Evolutionary conservation across 2,797 vertebrate species (phyloP), one percentile per base, ranked within the genome.

Genomic region (Prunella strophiata): DNA sequence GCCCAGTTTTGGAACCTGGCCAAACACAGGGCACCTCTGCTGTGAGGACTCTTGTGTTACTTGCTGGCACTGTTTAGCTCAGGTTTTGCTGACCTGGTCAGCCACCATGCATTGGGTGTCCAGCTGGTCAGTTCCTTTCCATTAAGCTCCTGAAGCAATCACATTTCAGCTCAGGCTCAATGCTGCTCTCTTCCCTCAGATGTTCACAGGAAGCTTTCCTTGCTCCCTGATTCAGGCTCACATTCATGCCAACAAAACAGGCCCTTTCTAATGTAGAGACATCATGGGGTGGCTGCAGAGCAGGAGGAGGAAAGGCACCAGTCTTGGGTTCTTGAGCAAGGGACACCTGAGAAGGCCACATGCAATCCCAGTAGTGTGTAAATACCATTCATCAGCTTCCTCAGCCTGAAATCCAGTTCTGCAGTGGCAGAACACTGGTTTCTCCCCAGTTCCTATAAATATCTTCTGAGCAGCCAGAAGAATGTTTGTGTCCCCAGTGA

Each of bases 81-180:
- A 25, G 40, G n/a, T 67, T 79, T 89, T 16, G 6, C 23, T 80
- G 65, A 20, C 27, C 48, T 61, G 15, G 43, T 43, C 48, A 74
- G 23, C n/a, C 52, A 30, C 22, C 81, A 14, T 0, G 2, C 40
- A 20, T 57, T 67, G 11, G 23, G 17, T 9, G 21, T 55, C 73
- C 52, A 80, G 12, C 57, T 32, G n/a, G 11, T 47, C 52, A 55
- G 13, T 20, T 74, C 40, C 58, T 81, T 89, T 40, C 50, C 40
- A 8, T 21, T n/a, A 22, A 63, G 19, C 22, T 38, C 55, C 43
- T 32, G 29, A 63, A 59, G n/a, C 6, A 1, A 43, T 6, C 61
- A 13, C 13, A 2, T 51, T 74, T 63, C 3, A 4, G 30, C 52
- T 74, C 70, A 42, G 42, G 40, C 7, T 36, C 0, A 0, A 52